Evolutionary conservation across 1,140 invertebrate species (phyloP).

Genomic region (Subanguina moxae): DNA sequence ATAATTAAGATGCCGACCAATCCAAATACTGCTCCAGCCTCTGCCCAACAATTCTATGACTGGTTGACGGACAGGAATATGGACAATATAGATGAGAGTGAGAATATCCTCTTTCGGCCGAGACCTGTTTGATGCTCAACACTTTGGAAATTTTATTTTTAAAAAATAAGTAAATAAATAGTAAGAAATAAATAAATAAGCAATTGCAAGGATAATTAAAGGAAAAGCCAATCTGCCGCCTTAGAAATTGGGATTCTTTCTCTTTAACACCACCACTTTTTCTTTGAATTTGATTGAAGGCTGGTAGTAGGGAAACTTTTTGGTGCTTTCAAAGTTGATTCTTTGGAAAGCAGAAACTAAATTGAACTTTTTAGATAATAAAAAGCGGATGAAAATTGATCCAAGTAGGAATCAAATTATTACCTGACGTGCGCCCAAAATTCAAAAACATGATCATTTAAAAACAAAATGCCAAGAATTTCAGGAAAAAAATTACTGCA

Average conservation of each 20-base stretch:
- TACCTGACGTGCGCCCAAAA: too few relatives aligned
- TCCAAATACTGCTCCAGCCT: background rate
- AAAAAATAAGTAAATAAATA: background rate
- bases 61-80: constrained; percentile 17
- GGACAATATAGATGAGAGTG: constrained; percentile 14
- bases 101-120: constrained; percentile 19
- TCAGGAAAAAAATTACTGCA: too few relatives aligned
- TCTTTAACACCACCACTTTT: constrained; percentile 34
- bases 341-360: constrained; percentile 4
- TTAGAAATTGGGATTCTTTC: background rate
- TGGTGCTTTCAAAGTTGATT: constrained; percentile 17
- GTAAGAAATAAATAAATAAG: background rate
- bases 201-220: too few relatives aligned
- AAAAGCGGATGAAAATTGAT: too few relatives aligned
- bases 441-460: too few relatives aligned
- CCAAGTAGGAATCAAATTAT: too few relatives aligned
- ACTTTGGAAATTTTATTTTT: background rate
- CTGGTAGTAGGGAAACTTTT: constrained; percentile 27
- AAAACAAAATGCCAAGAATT: too few relatives aligned
- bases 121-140: constrained; percentile 14
- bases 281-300: constrained; percentile 32
- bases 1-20: background rate
- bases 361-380: too few relatives aligned
- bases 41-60: constrained; percentile 15
- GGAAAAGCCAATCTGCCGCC: too few relatives aligned